Percentiles rank a stretch among this genome's conserved stretches.
Conservation (phyloP, 2,113 vertebrate species). For the Steatornis caripensis region DNA sequence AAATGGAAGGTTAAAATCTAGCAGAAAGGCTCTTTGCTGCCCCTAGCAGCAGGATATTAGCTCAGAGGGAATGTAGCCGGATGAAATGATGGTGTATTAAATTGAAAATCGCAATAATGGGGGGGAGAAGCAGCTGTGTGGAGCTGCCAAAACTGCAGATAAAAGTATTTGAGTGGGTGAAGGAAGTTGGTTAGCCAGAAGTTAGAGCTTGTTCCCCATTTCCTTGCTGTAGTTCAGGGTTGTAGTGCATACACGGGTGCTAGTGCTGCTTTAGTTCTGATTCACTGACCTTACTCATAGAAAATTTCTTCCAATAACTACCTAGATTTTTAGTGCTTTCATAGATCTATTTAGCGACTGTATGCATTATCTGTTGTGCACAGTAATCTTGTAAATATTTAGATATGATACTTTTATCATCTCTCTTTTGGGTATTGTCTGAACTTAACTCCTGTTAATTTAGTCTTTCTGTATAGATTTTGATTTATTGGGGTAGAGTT, state of each 20-base stretch:
- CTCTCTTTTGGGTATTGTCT: neutral
- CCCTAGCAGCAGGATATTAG: neutral
- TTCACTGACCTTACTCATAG: neutral
- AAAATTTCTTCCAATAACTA: neutral
- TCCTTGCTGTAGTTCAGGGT: rapidly evolving
- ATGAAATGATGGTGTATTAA: neutral
- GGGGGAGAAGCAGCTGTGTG: neutral
- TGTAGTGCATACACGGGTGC: rapidly evolving
- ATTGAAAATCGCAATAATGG: neutral
- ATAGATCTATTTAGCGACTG: neutral
- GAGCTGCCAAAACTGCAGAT: neutral
- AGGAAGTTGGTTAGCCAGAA: neutral
- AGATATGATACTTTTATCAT: neutral
- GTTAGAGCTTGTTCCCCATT: neutral
- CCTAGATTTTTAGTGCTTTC: neutral
- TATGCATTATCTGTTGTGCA: rapidly evolving
- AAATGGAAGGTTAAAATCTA: neutral
- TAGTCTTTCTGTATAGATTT: neutral
- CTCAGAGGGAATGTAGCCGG: neutral
- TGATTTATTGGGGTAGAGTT: neutral
- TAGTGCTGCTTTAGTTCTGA: neutral
- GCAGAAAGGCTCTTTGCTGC: neutral
- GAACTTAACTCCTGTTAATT: neutral
- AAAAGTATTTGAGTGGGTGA: neutral
- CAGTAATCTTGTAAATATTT: neutral